Percentiles rank a stretch among this genome's conserved stretches.
These are phyloP conservation scores for Ochropleura leucogaster DNA, from an alignment of 2,888 invertebrate species.

Conservation along the genomic window DNA sequence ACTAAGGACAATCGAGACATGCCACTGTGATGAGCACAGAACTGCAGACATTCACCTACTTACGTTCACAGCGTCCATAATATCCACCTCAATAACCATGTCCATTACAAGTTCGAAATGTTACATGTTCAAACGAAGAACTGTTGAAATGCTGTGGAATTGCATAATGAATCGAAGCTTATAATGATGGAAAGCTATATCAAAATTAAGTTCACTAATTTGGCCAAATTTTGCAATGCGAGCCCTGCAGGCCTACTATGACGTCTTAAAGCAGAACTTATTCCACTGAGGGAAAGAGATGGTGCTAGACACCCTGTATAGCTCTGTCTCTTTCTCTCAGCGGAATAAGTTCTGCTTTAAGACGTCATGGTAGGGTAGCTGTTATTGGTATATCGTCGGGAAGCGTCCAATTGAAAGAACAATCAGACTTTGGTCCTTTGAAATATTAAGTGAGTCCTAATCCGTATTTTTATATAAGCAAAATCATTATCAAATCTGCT, in stretches of 20 bases:
- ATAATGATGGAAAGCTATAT: background rate
- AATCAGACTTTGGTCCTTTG: background rate
- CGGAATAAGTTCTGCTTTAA: no score
- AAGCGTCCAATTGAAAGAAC: background rate
- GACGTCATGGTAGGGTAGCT: no score
- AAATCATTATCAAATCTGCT: conserved; percentile 11
- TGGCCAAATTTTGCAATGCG: no score
- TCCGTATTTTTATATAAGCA: background rate
- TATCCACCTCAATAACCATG: conserved; percentile 30
- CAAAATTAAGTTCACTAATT: background rate
- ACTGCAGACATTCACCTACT: conserved; percentile 56
- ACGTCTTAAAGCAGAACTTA: no score
- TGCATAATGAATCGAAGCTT: background rate
- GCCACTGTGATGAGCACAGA: conserved; percentile 31
- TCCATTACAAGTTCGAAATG: background rate
- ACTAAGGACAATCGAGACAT: conserved; percentile 41
- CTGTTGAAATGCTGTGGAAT: background rate
- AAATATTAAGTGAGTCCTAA: background rate
- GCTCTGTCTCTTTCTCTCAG: no score
- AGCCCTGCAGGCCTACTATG: no score
- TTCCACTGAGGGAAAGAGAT: no score
- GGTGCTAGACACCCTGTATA: no score
- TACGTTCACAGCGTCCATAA: conserved; percentile 50
- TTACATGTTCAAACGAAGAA: background rate
- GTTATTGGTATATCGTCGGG: background rate